phyloP scores from a whole-genome alignment of 2,888 invertebrate genomes.

The Melieria picta region DNA sequence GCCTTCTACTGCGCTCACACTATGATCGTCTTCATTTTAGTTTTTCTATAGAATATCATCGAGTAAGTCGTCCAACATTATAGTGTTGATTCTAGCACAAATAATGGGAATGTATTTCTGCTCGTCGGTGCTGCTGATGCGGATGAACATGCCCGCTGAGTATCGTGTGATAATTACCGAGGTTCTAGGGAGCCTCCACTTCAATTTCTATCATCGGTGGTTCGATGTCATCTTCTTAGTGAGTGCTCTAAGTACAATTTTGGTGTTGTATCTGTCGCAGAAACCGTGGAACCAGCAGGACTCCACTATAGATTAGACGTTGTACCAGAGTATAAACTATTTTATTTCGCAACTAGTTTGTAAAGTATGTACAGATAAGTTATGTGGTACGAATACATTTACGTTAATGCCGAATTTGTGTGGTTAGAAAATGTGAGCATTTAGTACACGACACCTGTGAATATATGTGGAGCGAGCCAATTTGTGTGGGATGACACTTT shows the following conservation, averaged over 20 bases:
- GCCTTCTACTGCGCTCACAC: neutral
- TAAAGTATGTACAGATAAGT: too few species aligned
- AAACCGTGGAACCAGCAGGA: constrained; percentile 77
- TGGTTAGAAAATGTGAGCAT: too few species aligned
- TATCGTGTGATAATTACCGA: constrained; percentile 87
- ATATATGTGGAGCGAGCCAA: too few species aligned
- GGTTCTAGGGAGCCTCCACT: constrained; percentile 96
- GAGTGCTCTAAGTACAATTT: constrained; percentile 94
- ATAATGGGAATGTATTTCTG: constrained; percentile 99
- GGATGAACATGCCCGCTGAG: constrained; percentile 99
- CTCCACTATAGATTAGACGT: constrained; percentile 53
- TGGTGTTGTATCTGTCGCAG: constrained; percentile 94
- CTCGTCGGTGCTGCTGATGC: constrained; percentile 94
- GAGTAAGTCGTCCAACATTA: constrained; percentile 97
- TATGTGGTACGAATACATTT: too few species aligned
- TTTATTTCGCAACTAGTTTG: too few species aligned
- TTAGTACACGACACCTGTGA: too few species aligned
- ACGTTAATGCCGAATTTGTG: too few species aligned
- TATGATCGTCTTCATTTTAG: constrained; percentile 69
- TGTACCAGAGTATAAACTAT: neutral
- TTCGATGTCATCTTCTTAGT: constrained; percentile 99
- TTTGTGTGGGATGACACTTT: too few species aligned
- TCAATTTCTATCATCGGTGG: constrained; percentile 99
- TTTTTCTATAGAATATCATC: constrained; percentile 99
- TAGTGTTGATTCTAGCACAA: constrained; percentile 95